Evolutionary conservation across 2,797 vertebrate genomes (phyloP), one percentile per base, ranked within the genome.

Genomic region (Aulostomus chinensis): DNA sequence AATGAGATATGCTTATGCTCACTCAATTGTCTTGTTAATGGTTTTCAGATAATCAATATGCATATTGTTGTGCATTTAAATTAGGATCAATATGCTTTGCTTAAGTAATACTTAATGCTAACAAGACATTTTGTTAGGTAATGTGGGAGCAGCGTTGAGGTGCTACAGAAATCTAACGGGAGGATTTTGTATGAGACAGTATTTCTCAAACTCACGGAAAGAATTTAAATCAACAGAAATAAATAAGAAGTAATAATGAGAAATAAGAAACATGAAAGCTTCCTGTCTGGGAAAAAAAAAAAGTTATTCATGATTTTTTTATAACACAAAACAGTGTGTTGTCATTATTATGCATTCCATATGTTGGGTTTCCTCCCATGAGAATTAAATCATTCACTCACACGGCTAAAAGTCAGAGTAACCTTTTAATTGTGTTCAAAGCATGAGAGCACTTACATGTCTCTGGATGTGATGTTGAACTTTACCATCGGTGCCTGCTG

Each of bases 11-110:
- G 75, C 63, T 62, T 55, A 24, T 5, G 43, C 42, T 51, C 15
- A 9, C 49, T 78, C 46, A 69, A 21, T 68, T 15, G 7, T 38
- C 15, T 31, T 49, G 70, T 75, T 85, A 85, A 86, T 84, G 76
- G 73, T 73, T 85, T 87, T 85, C 69, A 78, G 76, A 86, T 87
- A 82, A 89, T 89, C 86, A 80, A 86, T 88, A 75, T 69, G 78
- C 63, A 80, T 81, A 81, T 77, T 68, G 64, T 72, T 85, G 79
- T 86, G 74, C 60, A 86, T 84, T 87, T 86, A 85, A 84, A 86
- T 88, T 43, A 81, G 46, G 63, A 84, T 88, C 82, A 81, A 84
- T 87, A 79, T 34, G 33, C 56, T 73, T 72, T 64, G 66, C 63
- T 77, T 70, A 80, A 76, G 77, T 67, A 74, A 86, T 78, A 74